Conservation (phyloP, 1,140 invertebrate genomes). For the Drosophila serrata region DNA sequence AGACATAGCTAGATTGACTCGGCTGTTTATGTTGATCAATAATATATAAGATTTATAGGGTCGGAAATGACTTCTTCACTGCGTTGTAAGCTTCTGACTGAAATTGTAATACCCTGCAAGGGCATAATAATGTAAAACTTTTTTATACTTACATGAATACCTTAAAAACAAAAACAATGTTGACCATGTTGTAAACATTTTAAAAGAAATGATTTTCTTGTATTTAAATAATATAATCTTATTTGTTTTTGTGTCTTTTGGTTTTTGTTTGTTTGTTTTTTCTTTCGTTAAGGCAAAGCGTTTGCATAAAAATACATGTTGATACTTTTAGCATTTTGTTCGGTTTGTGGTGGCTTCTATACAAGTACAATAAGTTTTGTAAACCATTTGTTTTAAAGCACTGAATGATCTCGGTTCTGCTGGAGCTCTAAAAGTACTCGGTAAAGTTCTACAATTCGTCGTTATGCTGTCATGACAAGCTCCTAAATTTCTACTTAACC, state of each 20-base stretch:
- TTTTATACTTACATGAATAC: slow-evolving; percentile 1
- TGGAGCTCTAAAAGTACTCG: slow-evolving; percentile 23
- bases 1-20: too few species aligned
- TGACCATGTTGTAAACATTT: slow-evolving; percentile 39
- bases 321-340: slow-evolving; percentile 42
- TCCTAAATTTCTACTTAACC: slow-evolving; percentile 19
- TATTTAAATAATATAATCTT: slow-evolving; percentile 57
- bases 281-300: slow-evolving; percentile 77
- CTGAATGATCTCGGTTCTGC: slow-evolving; percentile 43
- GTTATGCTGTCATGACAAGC: slow-evolving; percentile 25
- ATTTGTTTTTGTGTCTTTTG: slow-evolving; percentile 34
- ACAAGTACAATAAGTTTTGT: slow-evolving; percentile 65
- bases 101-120: too few species aligned
- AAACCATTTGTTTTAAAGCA: slow-evolving; percentile 64
- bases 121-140: not conserved
- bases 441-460: slow-evolving; percentile 33
- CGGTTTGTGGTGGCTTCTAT: slow-evolving; percentile 42
- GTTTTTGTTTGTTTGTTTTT: slow-evolving; percentile 27
- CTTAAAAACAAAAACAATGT: slow-evolving; percentile 13
- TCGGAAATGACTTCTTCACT: too few species aligned
- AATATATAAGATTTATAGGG: too few species aligned
- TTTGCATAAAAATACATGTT: slow-evolving; percentile 83
- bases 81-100: too few species aligned
- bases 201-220: slow-evolving; percentile 51
- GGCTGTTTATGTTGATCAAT: too few species aligned